Evolutionary conservation across 2,113 vertebrate genomes (phyloP), one percentile per base, ranked within the genome.

Genomic region (Kobus ellipsiprymnus): DNA sequence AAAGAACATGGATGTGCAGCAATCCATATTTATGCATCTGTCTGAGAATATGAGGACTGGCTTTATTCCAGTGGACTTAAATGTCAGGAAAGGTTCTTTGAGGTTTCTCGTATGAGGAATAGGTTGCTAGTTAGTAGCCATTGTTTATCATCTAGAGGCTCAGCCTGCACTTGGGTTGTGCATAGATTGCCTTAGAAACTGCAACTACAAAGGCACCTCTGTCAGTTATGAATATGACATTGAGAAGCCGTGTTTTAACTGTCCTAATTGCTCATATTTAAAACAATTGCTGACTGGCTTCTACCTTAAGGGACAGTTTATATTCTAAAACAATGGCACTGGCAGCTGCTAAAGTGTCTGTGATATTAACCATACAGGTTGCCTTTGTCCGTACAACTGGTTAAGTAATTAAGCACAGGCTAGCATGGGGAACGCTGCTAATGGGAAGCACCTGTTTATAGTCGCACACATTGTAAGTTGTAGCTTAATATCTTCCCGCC

Each of bases 391-490:
- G 21, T 89, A 92, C 87, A 97, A 94, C 92, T 97, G 71, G 90
- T 96, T 97, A 94, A 94, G 50, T 93, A 96, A 98, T 98, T 96
- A 96, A 92, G 74, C 48, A 74, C 30, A 89, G 59, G 46, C 91
- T 95, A 84, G 87, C 78, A 74, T 74, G 55, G 67, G 92, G 46
- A 95, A 55, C 95, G 91, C 81, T 84, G 48, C 62, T 96, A 87
- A 97, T 95, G 80, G 74, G n/a, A 93, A 96, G 33, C 96, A 97
- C 92, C 97, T 97, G 92, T 96, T 97, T 84, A 77, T 81, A 94
- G 80, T 12, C 64, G 84, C 27, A 5, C 36, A 81, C 6, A 50
- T 92, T 87, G 10, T 84, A 96, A 80, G 33, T 55, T 93, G 67
- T 82, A 77, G 55, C 40, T 94, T 95, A 97, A 29, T 85, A 95